A percentile compares a stretch with the other conserved stretches of the same genome.
Conservation (phyloP, 2,888 invertebrate genomes). For the Stegophylla sp. region DNA sequence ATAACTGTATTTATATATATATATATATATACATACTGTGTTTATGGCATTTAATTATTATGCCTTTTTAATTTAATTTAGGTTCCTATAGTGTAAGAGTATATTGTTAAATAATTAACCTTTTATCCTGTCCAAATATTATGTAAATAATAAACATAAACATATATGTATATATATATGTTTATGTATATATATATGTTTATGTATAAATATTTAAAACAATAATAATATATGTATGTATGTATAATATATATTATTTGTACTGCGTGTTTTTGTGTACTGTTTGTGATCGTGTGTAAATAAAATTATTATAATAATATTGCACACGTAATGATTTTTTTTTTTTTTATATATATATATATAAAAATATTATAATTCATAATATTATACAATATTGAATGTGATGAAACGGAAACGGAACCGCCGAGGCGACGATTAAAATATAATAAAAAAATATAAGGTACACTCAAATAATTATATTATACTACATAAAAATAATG, state of each 20-base stretch:
- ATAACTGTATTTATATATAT: slow-evolving; percentile 32
- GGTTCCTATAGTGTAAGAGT: slow-evolving; percentile 56
- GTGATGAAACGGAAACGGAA: slow-evolving; percentile 41
- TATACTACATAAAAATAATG: slow-evolving; percentile 9
- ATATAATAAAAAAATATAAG: background rate
- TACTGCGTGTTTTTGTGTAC: slow-evolving; percentile 55
- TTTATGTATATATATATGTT: slow-evolving; percentile 9
- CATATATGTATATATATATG: slow-evolving; percentile 15
- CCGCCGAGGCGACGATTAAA: slow-evolving; percentile 4
- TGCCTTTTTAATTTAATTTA: slow-evolving; percentile 47
- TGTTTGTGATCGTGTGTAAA: slow-evolving; percentile 58
- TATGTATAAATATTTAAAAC: slow-evolving; percentile 30
- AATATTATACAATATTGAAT: slow-evolving; percentile 38
- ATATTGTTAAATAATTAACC: slow-evolving; percentile 45
- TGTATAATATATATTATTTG: slow-evolving; percentile 42
- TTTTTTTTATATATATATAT: slow-evolving; percentile 26
- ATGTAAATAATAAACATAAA: slow-evolving; percentile 26
- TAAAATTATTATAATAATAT: slow-evolving; percentile 39
- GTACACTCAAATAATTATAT: slow-evolving; percentile 25
- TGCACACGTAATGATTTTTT: slow-evolving; percentile 54
- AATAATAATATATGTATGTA: slow-evolving; percentile 35
- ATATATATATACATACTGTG: background rate
- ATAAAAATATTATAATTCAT: slow-evolving; percentile 4
- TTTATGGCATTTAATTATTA: slow-evolving; percentile 29
- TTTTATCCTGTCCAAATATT: slow-evolving; percentile 54